phyloP scores from a whole-genome alignment of 2,797 vertebrate species.

The Takifugu rubripes region DNA sequence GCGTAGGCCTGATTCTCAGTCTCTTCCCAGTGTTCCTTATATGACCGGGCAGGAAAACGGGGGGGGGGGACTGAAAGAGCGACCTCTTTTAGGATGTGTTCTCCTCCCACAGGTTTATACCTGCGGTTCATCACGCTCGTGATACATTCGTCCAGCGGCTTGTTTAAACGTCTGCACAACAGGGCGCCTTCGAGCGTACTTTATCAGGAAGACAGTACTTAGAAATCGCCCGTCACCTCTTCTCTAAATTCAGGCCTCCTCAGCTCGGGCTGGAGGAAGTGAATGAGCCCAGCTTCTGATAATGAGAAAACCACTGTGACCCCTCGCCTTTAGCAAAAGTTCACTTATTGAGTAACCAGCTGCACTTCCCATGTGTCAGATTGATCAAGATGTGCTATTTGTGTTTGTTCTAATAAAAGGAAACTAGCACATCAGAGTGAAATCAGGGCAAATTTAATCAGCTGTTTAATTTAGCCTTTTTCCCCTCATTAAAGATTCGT shows the following conservation, averaged over 20 bases:
- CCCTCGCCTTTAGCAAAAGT: slow-evolving; percentile 50
- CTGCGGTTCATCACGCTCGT: slow-evolving; percentile 74
- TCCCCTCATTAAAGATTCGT: too few species aligned
- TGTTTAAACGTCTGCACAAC: slow-evolving; percentile 67
- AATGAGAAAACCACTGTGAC: slow-evolving; percentile 63
- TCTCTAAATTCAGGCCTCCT: slow-evolving; percentile 27
- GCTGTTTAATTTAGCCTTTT: too few species aligned
- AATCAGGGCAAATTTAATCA: too few species aligned
- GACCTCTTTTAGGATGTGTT: slow-evolving; percentile 66
- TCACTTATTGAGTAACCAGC: slow-evolving; percentile 45
- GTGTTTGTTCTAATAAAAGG: background rate
- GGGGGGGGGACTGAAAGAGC: slow-evolving; percentile 38
- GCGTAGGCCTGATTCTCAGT: slow-evolving; percentile 61
- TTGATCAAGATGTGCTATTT: slow-evolving; percentile 1
- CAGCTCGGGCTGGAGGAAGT: slow-evolving; percentile 54
- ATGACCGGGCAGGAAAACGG: slow-evolving; percentile 56
- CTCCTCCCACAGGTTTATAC: slow-evolving; percentile 67
- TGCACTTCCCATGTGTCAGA: slow-evolving; percentile 32
- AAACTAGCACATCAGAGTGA: background rate
- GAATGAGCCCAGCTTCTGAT: slow-evolving; percentile 57
- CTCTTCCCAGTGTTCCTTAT: slow-evolving; percentile 62
- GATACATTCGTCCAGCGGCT: slow-evolving; percentile 59
- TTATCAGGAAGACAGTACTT: slow-evolving; percentile 68
- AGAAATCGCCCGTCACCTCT: slow-evolving; percentile 59
- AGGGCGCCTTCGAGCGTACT: slow-evolving; percentile 56